Evolutionary conservation across 2,888 invertebrate genomes (phyloP).

Genomic region (Morpho achilles): DNA sequence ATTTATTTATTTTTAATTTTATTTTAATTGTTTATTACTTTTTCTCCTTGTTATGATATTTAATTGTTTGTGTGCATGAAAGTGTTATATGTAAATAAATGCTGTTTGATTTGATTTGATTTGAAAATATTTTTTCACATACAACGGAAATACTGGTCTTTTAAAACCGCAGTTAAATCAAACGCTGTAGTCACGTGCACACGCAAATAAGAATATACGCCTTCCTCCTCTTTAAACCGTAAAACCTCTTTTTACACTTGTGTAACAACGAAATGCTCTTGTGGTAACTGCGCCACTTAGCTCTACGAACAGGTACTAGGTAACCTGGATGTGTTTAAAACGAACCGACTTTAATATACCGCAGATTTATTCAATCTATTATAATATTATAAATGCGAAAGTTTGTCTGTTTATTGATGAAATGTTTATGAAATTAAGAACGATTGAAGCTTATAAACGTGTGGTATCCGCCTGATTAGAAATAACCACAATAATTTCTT

Average conservation of each 20-base stretch:
- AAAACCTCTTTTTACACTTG: slow-evolving; percentile 67
- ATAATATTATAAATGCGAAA: no score
- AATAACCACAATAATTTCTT: no score
- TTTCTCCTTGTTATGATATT: no score
- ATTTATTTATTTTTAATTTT: no score
- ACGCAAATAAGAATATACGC: slow-evolving; percentile 61
- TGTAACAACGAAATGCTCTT: slow-evolving; percentile 67
- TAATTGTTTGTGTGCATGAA: no score
- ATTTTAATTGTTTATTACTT: no score
- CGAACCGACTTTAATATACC: not conserved
- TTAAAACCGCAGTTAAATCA: slow-evolving; percentile 45
- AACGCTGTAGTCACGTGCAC: slow-evolving; percentile 64
- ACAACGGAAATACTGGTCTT: slow-evolving; percentile 18
- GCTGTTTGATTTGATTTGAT: no score
- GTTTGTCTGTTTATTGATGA: no score
- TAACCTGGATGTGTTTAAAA: slow-evolving; percentile 2
- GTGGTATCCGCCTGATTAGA: no score
- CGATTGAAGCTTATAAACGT: no score
- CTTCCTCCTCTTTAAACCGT: slow-evolving; percentile 47
- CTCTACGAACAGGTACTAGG: slow-evolving; percentile 34
- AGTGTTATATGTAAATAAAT: no score
- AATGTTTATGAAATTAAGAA: no score
- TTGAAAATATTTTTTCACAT: not conserved
- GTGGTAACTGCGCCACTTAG: slow-evolving; percentile 47
- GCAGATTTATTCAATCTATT: not conserved